These are phyloP conservation scores for Diachrysia chrysitis DNA, from an alignment of 2,888 invertebrate species.

Conservation along the genomic window DNA sequence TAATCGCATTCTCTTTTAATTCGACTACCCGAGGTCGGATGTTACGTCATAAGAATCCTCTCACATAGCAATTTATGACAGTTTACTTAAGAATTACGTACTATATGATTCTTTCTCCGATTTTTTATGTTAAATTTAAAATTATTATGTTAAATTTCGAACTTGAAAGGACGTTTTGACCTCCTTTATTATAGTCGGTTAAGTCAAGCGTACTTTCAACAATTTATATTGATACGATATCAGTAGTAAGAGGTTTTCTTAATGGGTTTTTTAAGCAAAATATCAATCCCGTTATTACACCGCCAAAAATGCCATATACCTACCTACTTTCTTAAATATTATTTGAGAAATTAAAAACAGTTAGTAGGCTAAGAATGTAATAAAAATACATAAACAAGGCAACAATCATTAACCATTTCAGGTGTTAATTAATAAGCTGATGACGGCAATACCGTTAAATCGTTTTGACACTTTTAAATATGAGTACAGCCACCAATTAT, in stretches of 20 bases:
- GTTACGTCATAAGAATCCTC: slow-evolving; percentile 58
- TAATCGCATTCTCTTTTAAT: slow-evolving; percentile 64
- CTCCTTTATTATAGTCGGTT: neutral
- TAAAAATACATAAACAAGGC: neutral
- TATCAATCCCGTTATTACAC: neutral
- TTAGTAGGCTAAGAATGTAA: too few relatives aligned
- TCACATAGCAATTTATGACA: slow-evolving; percentile 50
- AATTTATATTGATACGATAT: neutral
- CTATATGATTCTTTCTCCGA: slow-evolving; percentile 5
- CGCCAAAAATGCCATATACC: neutral
- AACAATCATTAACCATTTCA: neutral
- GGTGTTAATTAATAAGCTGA: neutral
- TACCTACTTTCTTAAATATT: neutral
- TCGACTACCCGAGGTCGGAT: slow-evolving; percentile 56
- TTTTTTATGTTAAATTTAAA: neutral
- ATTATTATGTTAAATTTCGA: neutral
- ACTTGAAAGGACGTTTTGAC: neutral
- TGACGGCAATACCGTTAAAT: slow-evolving; percentile 2
- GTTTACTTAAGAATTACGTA: slow-evolving; percentile 34
- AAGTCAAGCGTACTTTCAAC: neutral
- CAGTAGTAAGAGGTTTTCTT: neutral
- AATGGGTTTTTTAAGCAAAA: neutral
- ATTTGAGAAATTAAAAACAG: neutral
- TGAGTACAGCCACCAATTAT: neutral
- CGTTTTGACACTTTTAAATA: neutral